Evolutionary conservation across 2,113 vertebrate genomes (phyloP), one percentile per base, ranked within the genome.

Genomic region (Eonycteris spelaea): DNA sequence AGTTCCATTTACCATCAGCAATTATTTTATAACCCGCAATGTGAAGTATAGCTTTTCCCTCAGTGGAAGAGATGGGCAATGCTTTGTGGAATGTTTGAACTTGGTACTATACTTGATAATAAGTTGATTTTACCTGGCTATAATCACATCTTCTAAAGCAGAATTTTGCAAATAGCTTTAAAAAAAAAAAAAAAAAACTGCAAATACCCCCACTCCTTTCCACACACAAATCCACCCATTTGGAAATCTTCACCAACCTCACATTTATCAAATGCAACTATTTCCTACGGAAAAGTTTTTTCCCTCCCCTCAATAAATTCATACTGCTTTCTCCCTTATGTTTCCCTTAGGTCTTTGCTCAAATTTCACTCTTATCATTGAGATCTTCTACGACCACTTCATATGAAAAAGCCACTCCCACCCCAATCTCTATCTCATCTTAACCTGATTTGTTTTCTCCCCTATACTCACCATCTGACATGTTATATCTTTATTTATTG

Each of bases 31-130:
- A 79, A 70, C 48, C 77, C 88, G 19, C 35, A 91, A 8, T 19
- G 0, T 90, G 43, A 97, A 95, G 15, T 33, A 33, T 75, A 93
- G 57, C 48, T 78, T 90, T 94, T 88, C 33, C 51, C 14, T 77
- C 28, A 67, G 22, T 80, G 33, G 28, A 85, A 78, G 13, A 85
- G 14, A 79, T 67, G 78, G 96, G 28, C 57, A 83, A 38, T 89
- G 40, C 38, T 80, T 92, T 93, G 79, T 80, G 74, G 65, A 93
- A 94, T 90, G 38, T 84, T 94, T 86, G 82, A 71, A 83, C n/a
- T 94, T 74, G 18, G 13, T 79, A 48, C 43, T 77, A 24, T 86
- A 40, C 75, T 86, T 95, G 67, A 95, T 88, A 59, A 30, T 80
- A 89, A 92, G 13, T 12, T 75, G 48, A 53, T 67, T 18, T 79